Base-by-base conservation (phyloP, 2,113 vertebrate species). In the Ondatra zibethicus region DNA sequence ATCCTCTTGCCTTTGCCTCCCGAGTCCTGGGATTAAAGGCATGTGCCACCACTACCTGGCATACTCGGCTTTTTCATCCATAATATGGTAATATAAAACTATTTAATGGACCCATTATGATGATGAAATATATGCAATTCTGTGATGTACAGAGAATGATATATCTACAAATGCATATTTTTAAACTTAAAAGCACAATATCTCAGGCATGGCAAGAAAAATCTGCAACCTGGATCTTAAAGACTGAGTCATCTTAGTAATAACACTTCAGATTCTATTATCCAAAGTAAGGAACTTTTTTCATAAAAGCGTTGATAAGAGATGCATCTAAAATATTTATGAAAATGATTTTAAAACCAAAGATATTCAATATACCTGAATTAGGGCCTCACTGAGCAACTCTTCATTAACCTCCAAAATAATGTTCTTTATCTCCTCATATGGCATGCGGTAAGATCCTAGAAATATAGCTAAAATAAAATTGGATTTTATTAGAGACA, bases 401-500 rank as follows among this genome's bases (percentile, higher is more conserved):
- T 99, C 98, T 98, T 99, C 99, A 98, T 99, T 99, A 93, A 99
- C 99, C 96, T 99, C 98, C 98, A 99, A 98, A 98, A 99, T 99
- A 8, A 99, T 99, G 98, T 99, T 99, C 98, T 99, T 99, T 97
- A 99, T 99, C 98, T 99, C 99, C 98, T 99, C 99, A 91, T 99
- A 99, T 98, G 99, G 99, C 99, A 99, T 99, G 94, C 99, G 99
- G 98, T 99, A 99, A 89, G 99, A 99, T 97, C 99, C 99, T 97
- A 99, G 98, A 98, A 99, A 99, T 98, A 99, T 99, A 96, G 99
- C 99, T 78, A 98, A 97, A 99, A 99, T 97, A 96, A 97, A 98
- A 72, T 84, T 65, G 98, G 95, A 96, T 90, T 93, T 50, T 78
- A 94, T 97, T 98, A 97, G 76, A 98, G 27, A 45, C 2, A 73